Conservation (phyloP, 2,888 invertebrate species). For the Agrotis ipsilon region DNA sequence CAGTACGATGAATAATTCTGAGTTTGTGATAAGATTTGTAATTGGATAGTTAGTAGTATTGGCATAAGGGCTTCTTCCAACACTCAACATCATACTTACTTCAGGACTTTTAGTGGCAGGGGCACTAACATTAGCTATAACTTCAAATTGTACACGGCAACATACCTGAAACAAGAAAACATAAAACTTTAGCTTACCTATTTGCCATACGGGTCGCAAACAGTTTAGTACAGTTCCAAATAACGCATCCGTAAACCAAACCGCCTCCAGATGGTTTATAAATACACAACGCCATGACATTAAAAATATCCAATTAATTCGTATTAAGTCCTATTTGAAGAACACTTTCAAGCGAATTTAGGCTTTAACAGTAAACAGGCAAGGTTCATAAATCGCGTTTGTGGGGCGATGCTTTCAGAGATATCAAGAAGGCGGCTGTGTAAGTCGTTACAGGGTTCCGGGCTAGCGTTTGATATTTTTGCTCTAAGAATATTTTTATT, state of each 20-base stretch:
- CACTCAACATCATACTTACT: not conserved
- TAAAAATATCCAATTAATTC: slow-evolving; percentile 81
- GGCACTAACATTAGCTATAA: not conserved
- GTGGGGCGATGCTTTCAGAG: slow-evolving; percentile 69
- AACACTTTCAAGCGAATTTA: slow-evolving; percentile 61
- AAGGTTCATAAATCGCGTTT: slow-evolving; percentile 56
- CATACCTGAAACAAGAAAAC: slow-evolving; percentile 75
- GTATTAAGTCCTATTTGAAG: slow-evolving; percentile 76
- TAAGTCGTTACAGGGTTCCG: slow-evolving; percentile 78
- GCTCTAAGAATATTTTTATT: slow-evolving; percentile 73
- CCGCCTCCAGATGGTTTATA: slow-evolving; percentile 81
- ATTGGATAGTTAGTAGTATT: not conserved
- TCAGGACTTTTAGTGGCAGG: slow-evolving; percentile 27
- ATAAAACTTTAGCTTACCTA: slow-evolving; percentile 32
- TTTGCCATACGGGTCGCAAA: slow-evolving; percentile 29
- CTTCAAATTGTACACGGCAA: slow-evolving; percentile 30
- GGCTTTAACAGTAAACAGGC: slow-evolving; percentile 61
- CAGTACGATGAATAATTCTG: not conserved
- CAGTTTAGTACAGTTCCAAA: slow-evolving; percentile 59
- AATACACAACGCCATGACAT: slow-evolving; percentile 81
- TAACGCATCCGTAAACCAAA: slow-evolving; percentile 71
- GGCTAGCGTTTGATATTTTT: slow-evolving; percentile 78
- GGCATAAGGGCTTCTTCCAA: not conserved
- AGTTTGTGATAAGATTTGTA: not conserved
- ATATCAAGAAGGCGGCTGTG: slow-evolving; percentile 76